Evolutionary conservation across 2,113 vertebrate genomes (phyloP).

Genomic region (Petromus typicus): DNA sequence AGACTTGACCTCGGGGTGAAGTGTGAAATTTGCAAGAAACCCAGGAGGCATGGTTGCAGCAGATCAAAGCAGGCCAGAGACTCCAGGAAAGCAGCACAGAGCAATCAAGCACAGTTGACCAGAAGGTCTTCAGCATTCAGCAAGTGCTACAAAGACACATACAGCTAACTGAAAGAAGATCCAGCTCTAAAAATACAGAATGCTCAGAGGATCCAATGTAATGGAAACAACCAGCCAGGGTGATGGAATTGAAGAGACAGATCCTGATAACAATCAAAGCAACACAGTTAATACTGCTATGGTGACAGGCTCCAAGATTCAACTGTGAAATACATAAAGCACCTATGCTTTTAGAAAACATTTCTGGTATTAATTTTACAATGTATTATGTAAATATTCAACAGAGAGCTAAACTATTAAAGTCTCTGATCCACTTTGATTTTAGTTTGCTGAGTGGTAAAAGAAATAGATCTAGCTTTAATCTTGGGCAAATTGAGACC

Average conservation of each 20-base stretch:
- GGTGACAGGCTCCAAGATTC: not conserved
- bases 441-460: too few relatives aligned
- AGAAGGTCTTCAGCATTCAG: not conserved
- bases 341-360: not conserved
- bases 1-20: not conserved
- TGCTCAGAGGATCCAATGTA: not conserved
- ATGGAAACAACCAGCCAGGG: not conserved
- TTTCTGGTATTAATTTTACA: conserved; percentile 47
- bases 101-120: not conserved
- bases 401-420: conserved; percentile 41
- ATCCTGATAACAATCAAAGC: not conserved
- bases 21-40: not conserved
- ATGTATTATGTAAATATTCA: conserved; percentile 45
- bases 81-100: not conserved
- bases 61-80: not conserved
- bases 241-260: not conserved
- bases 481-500: too few relatives aligned
- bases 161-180: not conserved
- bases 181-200: conserved; percentile 25
- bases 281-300: not conserved
- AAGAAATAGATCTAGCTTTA: too few relatives aligned
- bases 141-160: not conserved
- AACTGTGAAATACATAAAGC: conserved; percentile 47
- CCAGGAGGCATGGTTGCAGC: not conserved
- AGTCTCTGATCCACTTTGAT: too few relatives aligned